These are phyloP conservation scores for Cyanocitta stelleri DNA, from an alignment of 2,113 vertebrate species.

Conservation along the genomic window DNA sequence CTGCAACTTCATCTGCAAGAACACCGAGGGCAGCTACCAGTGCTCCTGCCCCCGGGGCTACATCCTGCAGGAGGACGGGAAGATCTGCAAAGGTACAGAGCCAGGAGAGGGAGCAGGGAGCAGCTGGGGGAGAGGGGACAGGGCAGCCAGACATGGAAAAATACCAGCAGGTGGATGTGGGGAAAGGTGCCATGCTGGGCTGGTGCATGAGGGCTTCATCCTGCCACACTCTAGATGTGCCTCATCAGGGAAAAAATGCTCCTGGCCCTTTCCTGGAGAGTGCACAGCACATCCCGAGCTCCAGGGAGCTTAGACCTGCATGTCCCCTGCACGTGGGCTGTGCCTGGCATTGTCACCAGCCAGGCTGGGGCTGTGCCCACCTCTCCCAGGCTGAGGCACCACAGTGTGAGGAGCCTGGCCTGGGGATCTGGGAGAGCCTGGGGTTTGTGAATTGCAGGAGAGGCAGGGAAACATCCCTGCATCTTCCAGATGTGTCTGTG, in stretches of 20 bases:
- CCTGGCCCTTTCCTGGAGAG: neutral
- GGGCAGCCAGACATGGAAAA: accelerated
- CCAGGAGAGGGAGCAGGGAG: neutral
- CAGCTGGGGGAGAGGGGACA: neutral
- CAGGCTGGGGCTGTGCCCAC: neutral
- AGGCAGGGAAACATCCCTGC: neutral
- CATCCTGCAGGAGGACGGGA: conserved; percentile 85
- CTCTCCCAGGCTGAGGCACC: too few species aligned
- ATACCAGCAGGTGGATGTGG: accelerated
- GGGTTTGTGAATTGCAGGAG: neutral
- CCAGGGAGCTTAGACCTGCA: neutral
- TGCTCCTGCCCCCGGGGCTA: conserved; percentile 92
- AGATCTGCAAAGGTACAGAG: conserved; percentile 88
- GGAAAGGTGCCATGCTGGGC: neutral
- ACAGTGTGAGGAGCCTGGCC: neutral
- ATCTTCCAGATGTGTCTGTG: neutral
- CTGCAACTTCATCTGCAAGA: conserved; percentile 94
- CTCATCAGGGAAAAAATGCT: neutral
- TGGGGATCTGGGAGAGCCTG: neutral
- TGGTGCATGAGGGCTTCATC: neutral
- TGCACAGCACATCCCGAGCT: neutral
- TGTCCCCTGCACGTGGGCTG: neutral
- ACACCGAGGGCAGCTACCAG: conserved; percentile 91
- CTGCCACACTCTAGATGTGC: neutral
- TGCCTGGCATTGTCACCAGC: neutral